Evolutionary conservation across 2,888 invertebrate species (phyloP), one percentile per base, ranked within the genome.

Genomic region (Didymodactylos carnosus): DNA sequence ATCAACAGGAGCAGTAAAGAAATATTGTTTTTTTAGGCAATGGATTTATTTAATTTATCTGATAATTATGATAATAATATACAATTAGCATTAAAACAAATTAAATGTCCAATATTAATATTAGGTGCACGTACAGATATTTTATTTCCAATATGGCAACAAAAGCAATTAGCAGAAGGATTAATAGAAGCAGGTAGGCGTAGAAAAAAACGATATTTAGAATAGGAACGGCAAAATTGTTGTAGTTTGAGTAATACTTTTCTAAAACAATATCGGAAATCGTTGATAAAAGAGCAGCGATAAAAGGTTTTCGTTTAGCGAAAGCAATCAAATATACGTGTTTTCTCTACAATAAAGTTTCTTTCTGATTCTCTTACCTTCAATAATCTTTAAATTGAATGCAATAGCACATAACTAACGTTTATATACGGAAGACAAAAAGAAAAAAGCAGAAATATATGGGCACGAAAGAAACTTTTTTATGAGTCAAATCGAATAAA

Each of bases 41-140:
- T 83, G 82, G 83, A 83, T 75, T 76, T 83, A 76, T 83, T 81
- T 78, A 81, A 82, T 75, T 78, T 82, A 71, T 76, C 78, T 1
- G 82, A 83, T 62, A 80, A 78, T 1, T 79, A 75, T 72, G 75
- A 72, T 7, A 77, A 78, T 8, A 16, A 5, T 3, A 70, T 81
- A 29, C 73, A 77, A 39, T 78, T 78, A 25, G 81, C 80, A 11
- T 75, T 82, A 23, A 73, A 77, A 2, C 49, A 79, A 14, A 78
- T 83, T 13, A 77, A 72, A 29, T 81, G 81, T 75, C 83, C 83
- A 0, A 79, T 79, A 0, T 79, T 83, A 80, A 80, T 83, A 7
- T 78, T 83, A 35, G 83, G 83, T 11, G 81, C 82, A 5, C 79
- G 81, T 77, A 81, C 81, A 0, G 83, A 83, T 76, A 80, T 82